Evolutionary conservation across 2,113 vertebrate species (phyloP), one percentile per base, ranked within the genome.

Genomic region (Myotis yumanensis): DNA sequence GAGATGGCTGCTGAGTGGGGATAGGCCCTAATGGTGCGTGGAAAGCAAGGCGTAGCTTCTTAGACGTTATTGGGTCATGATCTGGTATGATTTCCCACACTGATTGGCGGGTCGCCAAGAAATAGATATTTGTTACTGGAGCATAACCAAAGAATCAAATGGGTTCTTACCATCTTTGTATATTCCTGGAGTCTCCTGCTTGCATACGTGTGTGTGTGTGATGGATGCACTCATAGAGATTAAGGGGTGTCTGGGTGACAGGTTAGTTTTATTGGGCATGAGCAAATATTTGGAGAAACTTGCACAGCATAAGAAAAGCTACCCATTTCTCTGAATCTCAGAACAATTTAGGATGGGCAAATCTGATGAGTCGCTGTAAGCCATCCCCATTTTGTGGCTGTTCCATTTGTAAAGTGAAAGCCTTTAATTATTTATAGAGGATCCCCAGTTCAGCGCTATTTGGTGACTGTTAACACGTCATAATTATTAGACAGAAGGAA

Each of bases 121-220:
- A 62, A 66, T 95, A 95, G 71, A 87, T 75, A 93, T 97, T 97
- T 97, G 85, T 96, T 96, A 96, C 90, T 96, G 94, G 94, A 96
- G 90, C 0, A 0, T 80, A 96, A 94, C 96, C 86, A 94, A 96
- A 95, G 76, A 97, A 82, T 62, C 59, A 91, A 66, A 52, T 62
- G 28, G 59, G 68, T 94, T 89, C 80, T 90, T 92, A 68, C 48
- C 75, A 28, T 86, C 82, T 93, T 93, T 82, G 75, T 4, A 20
- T 87, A 85, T 52, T 82, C 59, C 54, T 43, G 7, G 6, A 81
- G 28, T 51, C 54, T 86, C 90, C 81, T 93, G n/a, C 85, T 92
- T 75, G 69, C 57, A 25, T 59, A 62, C 4, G 80, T 71, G 66
- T 83, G 84, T 71, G 66, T 83, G 35, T 84, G 6, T 77, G 93